Evolutionary conservation across 1,140 invertebrate species (phyloP), one percentile per base, ranked within the genome.

Genomic region (Arctopsyche grandis): DNA sequence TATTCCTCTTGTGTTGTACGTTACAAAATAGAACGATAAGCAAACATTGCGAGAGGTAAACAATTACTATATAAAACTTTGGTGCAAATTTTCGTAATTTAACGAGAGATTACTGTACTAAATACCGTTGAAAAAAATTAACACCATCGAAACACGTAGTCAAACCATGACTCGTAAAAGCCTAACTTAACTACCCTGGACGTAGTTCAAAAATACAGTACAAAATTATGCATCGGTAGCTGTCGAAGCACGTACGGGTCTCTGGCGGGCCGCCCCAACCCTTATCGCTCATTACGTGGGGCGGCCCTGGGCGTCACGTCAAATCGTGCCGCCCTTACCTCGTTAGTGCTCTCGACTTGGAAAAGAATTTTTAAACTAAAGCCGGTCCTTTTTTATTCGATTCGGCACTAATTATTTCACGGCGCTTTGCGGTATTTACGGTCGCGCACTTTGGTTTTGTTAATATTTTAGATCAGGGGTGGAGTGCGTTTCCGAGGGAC

Each of bases 391-490:
- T 12, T 29, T 66, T 29, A 66, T 66, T 66, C 7, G 26, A 66
- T 66, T 66, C 16, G 16, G 12, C 48, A 52, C 16, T 52, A 52
- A 52, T 52, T 52, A 52, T 52, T 52, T 52, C 16, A 12, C 48
- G 16, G 16, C 10, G 48, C 29, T 38, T 7, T 38, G 29, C 48
- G 56, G 16, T 21, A 16, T 60, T 60, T 60, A 21, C 16, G 56
- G 56, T 21, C 56, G 56, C 16, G 48, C 48, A 38, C 29, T 38
- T 38, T 26, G 75, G 69, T 69, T 74, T 73, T 56, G 80, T 81
- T 78, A 78, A 81, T 81, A 81, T 81, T 81, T 80, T 75, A 77
- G 14, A 38, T 14, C 69, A n/a, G 43, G 38, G 69, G 12, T 26
- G 66, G 60, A 3, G 12, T n/a, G 48, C 48, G 48, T 14, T 14